Evolutionary conservation across 1,140 invertebrate species (phyloP).

Genomic region (Rhynchophorus ferrugineus): DNA sequence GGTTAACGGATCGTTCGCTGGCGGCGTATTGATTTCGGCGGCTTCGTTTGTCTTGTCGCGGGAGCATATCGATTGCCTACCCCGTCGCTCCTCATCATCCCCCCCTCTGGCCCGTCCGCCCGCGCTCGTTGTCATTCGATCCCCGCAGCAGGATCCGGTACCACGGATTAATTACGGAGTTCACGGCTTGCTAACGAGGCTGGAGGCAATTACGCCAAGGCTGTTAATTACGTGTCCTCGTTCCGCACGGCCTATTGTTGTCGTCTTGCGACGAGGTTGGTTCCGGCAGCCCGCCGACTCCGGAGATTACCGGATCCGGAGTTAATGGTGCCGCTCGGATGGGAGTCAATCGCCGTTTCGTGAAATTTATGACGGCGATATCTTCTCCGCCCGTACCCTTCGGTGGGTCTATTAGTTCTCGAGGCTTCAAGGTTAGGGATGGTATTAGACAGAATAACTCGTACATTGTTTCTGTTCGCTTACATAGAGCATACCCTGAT

Average conservation of each 20-base stretch:
- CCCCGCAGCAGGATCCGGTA: slow-evolving; percentile 28
- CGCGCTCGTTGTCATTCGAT: slow-evolving; percentile 31
- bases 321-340: not conserved
- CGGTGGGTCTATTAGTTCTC: too few species aligned
- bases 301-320: not conserved
- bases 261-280: slow-evolving; percentile 2
- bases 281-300: not conserved
- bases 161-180: slow-evolving; percentile 42
- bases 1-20: not conserved
- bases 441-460: too few species aligned
- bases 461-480: too few species aligned
- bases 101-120: not conserved
- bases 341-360: not conserved
- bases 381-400: too few species aligned
- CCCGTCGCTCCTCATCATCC: not conserved
- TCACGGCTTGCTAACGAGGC: slow-evolving; percentile 39
- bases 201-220: slow-evolving; percentile 33
- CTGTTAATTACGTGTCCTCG: slow-evolving; percentile 29
- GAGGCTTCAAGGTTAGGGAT: too few species aligned
- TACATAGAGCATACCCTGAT: too few species aligned
- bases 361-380: too few species aligned
- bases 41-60: not conserved
- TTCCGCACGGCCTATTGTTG: slow-evolving; percentile 14
- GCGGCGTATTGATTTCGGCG: not conserved
- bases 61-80: not conserved